Conservation (phyloP, 1,140 invertebrate genomes). For the Drosophila paulistorum region DNA sequence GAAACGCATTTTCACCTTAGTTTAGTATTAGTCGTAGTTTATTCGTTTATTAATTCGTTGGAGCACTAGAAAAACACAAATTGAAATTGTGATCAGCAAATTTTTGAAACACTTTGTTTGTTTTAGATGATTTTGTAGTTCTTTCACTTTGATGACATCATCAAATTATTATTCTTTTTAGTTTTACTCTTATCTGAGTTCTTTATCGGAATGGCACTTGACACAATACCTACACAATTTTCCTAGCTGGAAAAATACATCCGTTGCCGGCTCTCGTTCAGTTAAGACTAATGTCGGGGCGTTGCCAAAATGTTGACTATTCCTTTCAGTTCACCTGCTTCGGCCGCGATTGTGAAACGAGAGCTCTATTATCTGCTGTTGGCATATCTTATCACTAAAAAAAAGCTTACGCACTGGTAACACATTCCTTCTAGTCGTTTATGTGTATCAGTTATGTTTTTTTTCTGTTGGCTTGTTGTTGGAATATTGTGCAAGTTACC, state of each 20-base stretch:
- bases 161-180: conserved; percentile 20
- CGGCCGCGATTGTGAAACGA: conserved; percentile 70
- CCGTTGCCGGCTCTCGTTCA: conserved; percentile 70
- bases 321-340: conserved; percentile 59
- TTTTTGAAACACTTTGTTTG: conserved; percentile 4
- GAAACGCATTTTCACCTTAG: conserved; percentile 71
- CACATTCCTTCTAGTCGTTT: conserved; percentile 54
- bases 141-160: conserved; percentile 72
- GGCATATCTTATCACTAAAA: conserved; percentile 59
- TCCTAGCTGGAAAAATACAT: conserved; percentile 73
- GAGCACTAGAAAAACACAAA: conserved; percentile 43
- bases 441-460: conserved; percentile 11
- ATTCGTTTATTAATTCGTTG: conserved; percentile 49
- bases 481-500: conserved; percentile 56
- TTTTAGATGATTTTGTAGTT: conserved; percentile 15
- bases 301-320: conserved; percentile 59
- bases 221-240: conserved; percentile 44
- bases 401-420: conserved; percentile 56
- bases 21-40: conserved; percentile 3
- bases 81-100: not conserved
- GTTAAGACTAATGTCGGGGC: conserved; percentile 76
- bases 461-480: conserved; percentile 2
- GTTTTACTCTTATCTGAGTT: conserved; percentile 45
- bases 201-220: conserved; percentile 40
- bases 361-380: conserved; percentile 50